Evolutionary conservation across 1,140 invertebrate genomes (phyloP).

Genomic region (Drosophila paulistorum): DNA sequence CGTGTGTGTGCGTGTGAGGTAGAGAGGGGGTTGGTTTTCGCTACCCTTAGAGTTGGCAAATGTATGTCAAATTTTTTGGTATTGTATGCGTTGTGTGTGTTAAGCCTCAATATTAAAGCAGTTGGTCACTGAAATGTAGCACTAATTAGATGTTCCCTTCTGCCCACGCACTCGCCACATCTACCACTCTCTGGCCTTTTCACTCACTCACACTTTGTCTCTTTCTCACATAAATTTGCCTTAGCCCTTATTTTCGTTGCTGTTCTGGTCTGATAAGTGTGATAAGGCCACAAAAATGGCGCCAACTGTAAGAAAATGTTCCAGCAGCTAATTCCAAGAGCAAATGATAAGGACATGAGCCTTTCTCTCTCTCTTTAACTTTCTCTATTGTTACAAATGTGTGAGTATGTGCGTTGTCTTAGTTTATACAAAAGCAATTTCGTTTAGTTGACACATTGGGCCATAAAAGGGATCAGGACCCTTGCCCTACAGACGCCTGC

Average conservation of each 20-base stretch:
- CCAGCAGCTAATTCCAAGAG: constrained; percentile 8
- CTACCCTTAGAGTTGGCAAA: constrained; percentile 34
- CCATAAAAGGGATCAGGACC: constrained; percentile 55
- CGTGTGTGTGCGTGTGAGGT: constrained; percentile 23
- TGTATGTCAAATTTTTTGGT: constrained; percentile 53
- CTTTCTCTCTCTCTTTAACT: neutral
- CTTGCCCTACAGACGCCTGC: constrained; percentile 23
- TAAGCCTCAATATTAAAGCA: constrained; percentile 56
- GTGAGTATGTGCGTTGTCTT: constrained; percentile 10
- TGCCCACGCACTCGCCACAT: neutral
- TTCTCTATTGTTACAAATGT: constrained; percentile 37
- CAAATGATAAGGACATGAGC: constrained; percentile 9
- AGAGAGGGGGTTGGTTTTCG: constrained; percentile 1
- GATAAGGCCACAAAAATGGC: constrained; percentile 28
- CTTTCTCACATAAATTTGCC: constrained; percentile 5
- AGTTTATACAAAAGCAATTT: constrained; percentile 56
- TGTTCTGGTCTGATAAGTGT: constrained; percentile 18
- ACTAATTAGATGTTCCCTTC: constrained; percentile 44
- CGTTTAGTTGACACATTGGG: constrained; percentile 48
- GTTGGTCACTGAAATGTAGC: constrained; percentile 49
- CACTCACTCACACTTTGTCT: neutral
- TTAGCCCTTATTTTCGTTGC: constrained; percentile 24
- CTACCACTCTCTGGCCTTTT: neutral
- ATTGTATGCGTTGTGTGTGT: constrained; percentile 31
- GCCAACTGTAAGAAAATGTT: constrained; percentile 17